Evolutionary conservation across 2,888 invertebrate genomes (phyloP).

Genomic region (Amiota minor): DNA sequence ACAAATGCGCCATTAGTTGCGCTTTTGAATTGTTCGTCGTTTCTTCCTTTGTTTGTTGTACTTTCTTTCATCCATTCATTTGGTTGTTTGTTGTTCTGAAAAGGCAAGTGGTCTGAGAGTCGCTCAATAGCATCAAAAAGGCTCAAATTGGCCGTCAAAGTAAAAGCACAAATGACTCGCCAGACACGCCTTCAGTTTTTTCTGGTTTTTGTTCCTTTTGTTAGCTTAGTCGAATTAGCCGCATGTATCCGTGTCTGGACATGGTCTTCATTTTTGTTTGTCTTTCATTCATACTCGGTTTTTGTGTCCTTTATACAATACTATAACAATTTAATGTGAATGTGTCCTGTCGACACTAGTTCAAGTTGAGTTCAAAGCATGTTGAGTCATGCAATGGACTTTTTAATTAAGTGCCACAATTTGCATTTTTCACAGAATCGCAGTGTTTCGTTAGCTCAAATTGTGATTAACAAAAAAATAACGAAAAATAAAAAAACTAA

Average conservation of each 20-base stretch:
- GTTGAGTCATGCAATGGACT: slow-evolving; percentile 9
- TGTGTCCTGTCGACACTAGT: neutral
- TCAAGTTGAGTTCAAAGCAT: neutral
- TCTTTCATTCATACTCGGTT: neutral
- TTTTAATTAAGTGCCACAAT: slow-evolving; percentile 31
- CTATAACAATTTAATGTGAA: neutral
- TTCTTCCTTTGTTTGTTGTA: neutral
- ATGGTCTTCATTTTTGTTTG: neutral
- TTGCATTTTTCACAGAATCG: slow-evolving; percentile 16
- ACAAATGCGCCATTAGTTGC: slow-evolving; percentile 3
- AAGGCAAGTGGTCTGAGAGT: too few species aligned
- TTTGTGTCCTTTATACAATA: neutral
- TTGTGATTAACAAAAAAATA: neutral
- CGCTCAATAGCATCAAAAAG: neutral
- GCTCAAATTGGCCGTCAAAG: neutral
- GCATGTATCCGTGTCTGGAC: neutral
- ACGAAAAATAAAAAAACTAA: neutral
- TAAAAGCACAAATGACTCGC: neutral
- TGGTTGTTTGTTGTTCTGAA: too few species aligned
- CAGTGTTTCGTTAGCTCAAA: neutral
- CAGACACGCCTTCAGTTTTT: neutral
- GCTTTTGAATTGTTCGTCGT: neutral
- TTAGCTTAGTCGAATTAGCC: neutral
- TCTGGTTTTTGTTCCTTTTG: neutral
- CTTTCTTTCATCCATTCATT: too few species aligned